Conservation (phyloP, 2,113 vertebrate genomes). For the Nycticryphes semicollaris region DNA sequence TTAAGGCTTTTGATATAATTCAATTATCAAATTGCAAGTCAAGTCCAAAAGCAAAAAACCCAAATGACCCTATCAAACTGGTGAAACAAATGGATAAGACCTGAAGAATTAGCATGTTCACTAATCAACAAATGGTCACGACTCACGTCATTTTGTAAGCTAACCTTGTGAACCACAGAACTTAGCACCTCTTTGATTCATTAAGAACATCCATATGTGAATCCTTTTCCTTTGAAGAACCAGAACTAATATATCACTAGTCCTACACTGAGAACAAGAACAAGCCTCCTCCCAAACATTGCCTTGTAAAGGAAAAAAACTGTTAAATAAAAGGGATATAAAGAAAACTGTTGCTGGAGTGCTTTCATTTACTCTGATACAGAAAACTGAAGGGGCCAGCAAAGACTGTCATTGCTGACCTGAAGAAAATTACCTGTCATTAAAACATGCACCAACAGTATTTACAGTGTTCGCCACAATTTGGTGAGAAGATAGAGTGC, state of each 20-base stretch:
- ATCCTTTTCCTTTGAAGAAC: neutral
- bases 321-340: neutral
- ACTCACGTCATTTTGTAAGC: neutral
- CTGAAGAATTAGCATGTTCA: neutral
- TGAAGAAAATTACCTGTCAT: neutral
- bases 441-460: neutral
- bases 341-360: neutral
- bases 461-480: neutral
- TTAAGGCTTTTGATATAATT: neutral
- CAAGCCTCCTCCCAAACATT: neutral
- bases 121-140: neutral
- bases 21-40: neutral
- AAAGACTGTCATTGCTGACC: neutral
- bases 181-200: neutral
- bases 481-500: neutral
- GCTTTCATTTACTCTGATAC: neutral
- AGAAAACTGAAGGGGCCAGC: neutral
- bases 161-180: neutral
- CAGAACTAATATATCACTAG: neutral
- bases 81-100: neutral
- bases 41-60: neutral
- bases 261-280: neutral
- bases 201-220: neutral
- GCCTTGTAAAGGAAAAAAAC: neutral
- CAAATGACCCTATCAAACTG: neutral